Conservation (phyloP, 2,888 invertebrate species). For the Hydropsyche betteni region DNA sequence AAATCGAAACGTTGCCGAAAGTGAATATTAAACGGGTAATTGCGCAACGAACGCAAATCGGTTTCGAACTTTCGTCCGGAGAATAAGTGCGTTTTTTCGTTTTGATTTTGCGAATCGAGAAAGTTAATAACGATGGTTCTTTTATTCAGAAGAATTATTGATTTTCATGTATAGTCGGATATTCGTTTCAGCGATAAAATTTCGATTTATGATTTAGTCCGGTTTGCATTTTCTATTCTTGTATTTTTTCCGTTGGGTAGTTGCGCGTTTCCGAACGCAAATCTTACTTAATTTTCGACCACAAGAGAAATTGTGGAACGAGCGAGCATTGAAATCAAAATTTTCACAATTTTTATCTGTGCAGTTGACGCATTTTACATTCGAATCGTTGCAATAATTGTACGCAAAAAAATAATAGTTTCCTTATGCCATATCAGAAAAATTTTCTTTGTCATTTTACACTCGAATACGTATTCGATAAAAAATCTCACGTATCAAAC, state of each 20-base stretch:
- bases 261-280: constrained; percentile 3
- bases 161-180: too few species aligned
- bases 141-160: too few species aligned
- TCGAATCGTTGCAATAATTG: neutral
- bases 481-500: neutral
- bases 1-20: too few species aligned
- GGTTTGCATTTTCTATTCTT: too few species aligned
- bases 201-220: too few species aligned
- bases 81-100: too few species aligned
- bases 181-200: too few species aligned
- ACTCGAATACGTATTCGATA: constrained; percentile 2
- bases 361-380: neutral
- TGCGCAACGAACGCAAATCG: too few species aligned
- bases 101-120: too few species aligned
- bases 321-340: neutral
- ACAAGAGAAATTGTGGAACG: constrained; percentile 25
- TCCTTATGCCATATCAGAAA: neutral
- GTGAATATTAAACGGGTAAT: too few species aligned
- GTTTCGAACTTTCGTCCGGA: too few species aligned
- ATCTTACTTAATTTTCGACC: constrained; percentile 20
- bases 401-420: neutral
- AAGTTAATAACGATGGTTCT: too few species aligned
- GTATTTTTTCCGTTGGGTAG: neutral
- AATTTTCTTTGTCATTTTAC: constrained; percentile 12
- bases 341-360: constrained; percentile 1